These are phyloP conservation scores for Chrysomela aeneicollis DNA, from an alignment of 2,888 invertebrate species.

Conservation along the genomic window DNA sequence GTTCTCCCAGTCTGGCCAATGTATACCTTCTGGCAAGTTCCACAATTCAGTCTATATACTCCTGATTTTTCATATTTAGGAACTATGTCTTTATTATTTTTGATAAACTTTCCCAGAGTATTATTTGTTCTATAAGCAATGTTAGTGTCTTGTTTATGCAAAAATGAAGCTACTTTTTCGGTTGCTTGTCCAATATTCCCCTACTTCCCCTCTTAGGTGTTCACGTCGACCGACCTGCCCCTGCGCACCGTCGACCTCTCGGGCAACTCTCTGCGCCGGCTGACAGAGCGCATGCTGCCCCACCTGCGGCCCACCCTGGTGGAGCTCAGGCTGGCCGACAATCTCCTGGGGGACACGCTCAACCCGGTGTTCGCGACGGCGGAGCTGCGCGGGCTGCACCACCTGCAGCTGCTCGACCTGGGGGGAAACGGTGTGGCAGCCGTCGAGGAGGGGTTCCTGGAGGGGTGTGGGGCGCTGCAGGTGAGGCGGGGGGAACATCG, in stretches of 20 bases:
- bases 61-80: too few relatives aligned
- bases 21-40: too few relatives aligned
- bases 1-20: too few relatives aligned
- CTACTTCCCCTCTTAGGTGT: conserved; percentile 67
- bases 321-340: conserved; percentile 77
- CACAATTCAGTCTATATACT: too few relatives aligned
- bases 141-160: too few relatives aligned
- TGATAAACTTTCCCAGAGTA: too few relatives aligned
- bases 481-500: conserved; percentile 57
- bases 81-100: too few relatives aligned
- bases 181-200: too few relatives aligned
- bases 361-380: conserved; percentile 91
- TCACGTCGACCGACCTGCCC: conserved; percentile 76
- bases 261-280: conserved; percentile 78
- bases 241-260: conserved; percentile 83
- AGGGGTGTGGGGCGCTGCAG: conserved; percentile 80
- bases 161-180: too few relatives aligned
- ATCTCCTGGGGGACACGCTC: conserved; percentile 86
- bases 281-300: conserved; percentile 78
- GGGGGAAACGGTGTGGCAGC: conserved; percentile 83
- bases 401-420: conserved; percentile 78
- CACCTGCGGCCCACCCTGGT: conserved; percentile 73
- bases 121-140: too few relatives aligned
- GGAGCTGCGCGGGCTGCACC: conserved; percentile 80
- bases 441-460: conserved; percentile 85